These are phyloP conservation scores for Mus spicilegus DNA, from an alignment of 2,113 vertebrate genomes.

Conservation along the genomic window DNA sequence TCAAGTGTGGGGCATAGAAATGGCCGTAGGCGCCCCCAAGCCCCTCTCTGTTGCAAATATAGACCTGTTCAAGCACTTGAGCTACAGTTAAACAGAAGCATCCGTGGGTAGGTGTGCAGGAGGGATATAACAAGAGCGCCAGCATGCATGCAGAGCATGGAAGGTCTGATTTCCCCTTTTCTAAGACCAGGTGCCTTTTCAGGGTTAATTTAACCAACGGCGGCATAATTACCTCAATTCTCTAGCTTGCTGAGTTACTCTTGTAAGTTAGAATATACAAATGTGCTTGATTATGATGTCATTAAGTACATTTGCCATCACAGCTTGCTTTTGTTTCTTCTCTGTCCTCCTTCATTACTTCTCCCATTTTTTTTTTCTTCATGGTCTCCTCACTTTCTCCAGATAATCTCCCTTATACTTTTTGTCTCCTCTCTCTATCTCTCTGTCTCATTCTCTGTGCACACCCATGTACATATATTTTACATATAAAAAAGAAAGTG, in stretches of 20 bases:
- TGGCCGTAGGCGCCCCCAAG: not conserved
- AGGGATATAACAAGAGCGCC: not conserved
- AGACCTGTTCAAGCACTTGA: not conserved
- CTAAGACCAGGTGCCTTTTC: not conserved
- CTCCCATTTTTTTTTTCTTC: not conserved
- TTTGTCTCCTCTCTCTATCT: not conserved
- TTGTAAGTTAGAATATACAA: not conserved
- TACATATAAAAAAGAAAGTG: not conserved
- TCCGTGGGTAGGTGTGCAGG: not conserved
- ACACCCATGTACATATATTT: not conserved
- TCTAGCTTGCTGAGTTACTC: not conserved
- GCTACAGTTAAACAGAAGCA: not conserved
- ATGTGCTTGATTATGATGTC: not conserved
- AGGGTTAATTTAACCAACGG: not conserved
- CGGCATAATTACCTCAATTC: not conserved
- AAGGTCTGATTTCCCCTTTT: not conserved
- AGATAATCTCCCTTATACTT: not conserved
- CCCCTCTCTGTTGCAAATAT: not conserved
- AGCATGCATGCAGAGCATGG: not conserved
- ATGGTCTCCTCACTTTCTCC: not conserved
- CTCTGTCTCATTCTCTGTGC: not conserved
- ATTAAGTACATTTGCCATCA: not conserved
- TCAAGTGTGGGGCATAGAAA: not conserved
- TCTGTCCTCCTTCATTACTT: not conserved
- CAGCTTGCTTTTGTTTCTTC: not conserved